Evolutionary conservation across 2,888 invertebrate species (phyloP).

Genomic region (Ormyrus pomaceus): DNA sequence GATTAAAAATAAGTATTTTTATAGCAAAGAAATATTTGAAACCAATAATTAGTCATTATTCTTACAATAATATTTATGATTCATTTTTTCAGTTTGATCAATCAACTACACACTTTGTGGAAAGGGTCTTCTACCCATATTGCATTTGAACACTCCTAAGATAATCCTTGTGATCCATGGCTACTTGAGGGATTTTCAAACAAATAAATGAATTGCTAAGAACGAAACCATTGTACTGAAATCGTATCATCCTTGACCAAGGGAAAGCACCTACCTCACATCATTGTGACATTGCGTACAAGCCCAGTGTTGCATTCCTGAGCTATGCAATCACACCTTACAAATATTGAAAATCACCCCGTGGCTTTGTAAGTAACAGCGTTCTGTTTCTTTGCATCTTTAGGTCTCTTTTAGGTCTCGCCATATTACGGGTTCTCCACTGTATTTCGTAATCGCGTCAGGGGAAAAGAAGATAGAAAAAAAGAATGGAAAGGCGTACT

Average conservation of each 20-base stretch:
- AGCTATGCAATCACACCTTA: background rate
- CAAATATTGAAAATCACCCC: background rate
- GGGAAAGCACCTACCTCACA: background rate
- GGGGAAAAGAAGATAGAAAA: conserved; percentile 25
- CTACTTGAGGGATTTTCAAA: background rate
- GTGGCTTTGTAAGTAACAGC: conserved; percentile 23
- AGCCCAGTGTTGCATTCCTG: no score
- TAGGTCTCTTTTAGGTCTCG: background rate
- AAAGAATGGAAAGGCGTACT: conserved; percentile 26
- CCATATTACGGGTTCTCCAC: conserved; percentile 37
- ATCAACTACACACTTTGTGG: background rate
- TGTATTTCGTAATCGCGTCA: conserved; percentile 47
- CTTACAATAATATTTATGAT: conserved; percentile 4
- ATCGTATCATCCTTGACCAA: background rate
- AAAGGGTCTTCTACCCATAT: conserved; percentile 1
- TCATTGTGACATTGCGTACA: background rate
- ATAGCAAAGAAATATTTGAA: no score
- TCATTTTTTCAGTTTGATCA: conserved; percentile 5
- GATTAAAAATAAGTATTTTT: no score
- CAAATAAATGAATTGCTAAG: background rate
- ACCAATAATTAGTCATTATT: background rate
- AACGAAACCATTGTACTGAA: conserved; percentile 17
- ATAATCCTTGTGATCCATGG: background rate
- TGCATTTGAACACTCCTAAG: background rate
- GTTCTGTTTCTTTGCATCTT: conserved; percentile 37